These are phyloP conservation scores for Rhaphigaster nebulosa DNA, from an alignment of 2,888 invertebrate species.

Conservation along the genomic window DNA sequence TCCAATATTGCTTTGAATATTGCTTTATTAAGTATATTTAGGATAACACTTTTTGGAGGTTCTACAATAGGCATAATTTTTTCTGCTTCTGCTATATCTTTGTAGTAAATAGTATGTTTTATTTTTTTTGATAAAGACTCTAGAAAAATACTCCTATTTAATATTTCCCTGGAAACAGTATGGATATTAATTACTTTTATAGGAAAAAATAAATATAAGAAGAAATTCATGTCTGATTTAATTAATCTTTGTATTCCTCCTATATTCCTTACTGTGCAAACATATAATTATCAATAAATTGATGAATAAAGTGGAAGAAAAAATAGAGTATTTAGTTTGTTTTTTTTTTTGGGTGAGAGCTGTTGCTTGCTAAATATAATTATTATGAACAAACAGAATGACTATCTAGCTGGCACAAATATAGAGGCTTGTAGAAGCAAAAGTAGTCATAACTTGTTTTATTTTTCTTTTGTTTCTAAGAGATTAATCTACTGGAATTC, in stretches of 20 bases:
- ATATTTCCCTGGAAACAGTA: slow-evolving; percentile 32
- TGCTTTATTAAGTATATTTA: background rate
- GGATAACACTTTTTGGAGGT: slow-evolving; percentile 2
- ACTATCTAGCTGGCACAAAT: too few species aligned
- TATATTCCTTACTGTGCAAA: background rate
- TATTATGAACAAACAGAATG: too few species aligned
- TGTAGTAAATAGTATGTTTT: slow-evolving; percentile 6
- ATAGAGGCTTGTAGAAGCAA: too few species aligned
- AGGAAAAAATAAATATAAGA: background rate
- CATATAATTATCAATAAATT: too few species aligned
- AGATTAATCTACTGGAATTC: too few species aligned
- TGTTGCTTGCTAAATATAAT: too few species aligned
- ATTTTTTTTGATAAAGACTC: background rate
- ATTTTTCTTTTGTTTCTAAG: background rate
- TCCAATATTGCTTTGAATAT: background rate
- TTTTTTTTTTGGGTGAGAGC: too few species aligned
- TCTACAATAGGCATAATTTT: background rate
- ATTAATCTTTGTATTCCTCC: background rate
- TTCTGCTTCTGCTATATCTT: background rate
- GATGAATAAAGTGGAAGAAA: too few species aligned
- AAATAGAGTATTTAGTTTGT: too few species aligned
- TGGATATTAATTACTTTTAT: background rate
- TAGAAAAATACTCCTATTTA: slow-evolving; percentile 15
- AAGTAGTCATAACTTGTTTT: background rate
- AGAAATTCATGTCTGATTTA: background rate